phyloP scores from a whole-genome alignment of 2,888 invertebrate species.

The Mythimna albipuncta region DNA sequence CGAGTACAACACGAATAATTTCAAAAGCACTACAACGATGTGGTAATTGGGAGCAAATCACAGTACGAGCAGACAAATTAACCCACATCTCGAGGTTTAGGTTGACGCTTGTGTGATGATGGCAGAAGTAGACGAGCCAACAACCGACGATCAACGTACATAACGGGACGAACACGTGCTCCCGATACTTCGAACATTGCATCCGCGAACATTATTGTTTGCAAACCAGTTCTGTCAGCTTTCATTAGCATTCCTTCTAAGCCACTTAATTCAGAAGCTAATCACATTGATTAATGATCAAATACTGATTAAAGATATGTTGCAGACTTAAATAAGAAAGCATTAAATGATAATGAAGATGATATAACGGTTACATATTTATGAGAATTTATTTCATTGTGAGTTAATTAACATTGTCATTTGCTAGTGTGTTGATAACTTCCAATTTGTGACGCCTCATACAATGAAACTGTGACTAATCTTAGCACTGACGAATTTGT shows the following conservation, averaged over 20 bases:
- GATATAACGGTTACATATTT: constrained; percentile 38
- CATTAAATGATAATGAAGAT: constrained; percentile 37
- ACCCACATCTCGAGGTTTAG: constrained; percentile 67
- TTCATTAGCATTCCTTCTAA: constrained; percentile 65
- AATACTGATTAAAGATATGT: constrained; percentile 35
- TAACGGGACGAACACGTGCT: constrained; percentile 73
- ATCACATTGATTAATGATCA: constrained; percentile 52
- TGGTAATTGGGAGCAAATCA: constrained; percentile 67
- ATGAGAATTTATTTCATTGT: constrained; percentile 42
- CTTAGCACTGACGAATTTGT: constrained; percentile 73
- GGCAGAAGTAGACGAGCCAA: constrained; percentile 43
- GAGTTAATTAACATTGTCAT: constrained; percentile 56
- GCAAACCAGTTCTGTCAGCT: constrained; percentile 60
- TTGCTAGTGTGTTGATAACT: constrained; percentile 66
- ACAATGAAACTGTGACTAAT: constrained; percentile 71
- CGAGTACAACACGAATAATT: constrained; percentile 64
- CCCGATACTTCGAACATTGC: constrained; percentile 68
- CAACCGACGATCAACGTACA: constrained; percentile 23
- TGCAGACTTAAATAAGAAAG: constrained; percentile 26
- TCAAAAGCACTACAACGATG: constrained; percentile 63
- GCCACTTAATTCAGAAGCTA: constrained; percentile 58
- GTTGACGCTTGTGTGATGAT: constrained; percentile 56
- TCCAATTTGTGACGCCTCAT: constrained; percentile 70
- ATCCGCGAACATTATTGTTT: constrained; percentile 72
- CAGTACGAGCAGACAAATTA: constrained; percentile 64